Evolutionary conservation across 2,113 vertebrate genomes (phyloP), one percentile per base, ranked within the genome.

Genomic region (Heterocephalus glaber): DNA sequence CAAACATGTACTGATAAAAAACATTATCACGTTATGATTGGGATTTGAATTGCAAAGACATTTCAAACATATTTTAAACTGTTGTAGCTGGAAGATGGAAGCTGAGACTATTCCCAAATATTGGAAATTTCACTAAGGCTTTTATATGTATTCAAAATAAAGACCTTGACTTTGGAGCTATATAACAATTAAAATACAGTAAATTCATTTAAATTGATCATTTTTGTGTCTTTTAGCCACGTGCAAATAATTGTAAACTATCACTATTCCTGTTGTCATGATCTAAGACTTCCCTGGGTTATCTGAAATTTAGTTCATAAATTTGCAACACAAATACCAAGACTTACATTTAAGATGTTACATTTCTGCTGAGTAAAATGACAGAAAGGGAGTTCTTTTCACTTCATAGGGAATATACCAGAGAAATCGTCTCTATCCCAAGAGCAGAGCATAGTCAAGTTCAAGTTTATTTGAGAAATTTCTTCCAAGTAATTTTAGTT

Each of bases 381-480:
- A 70, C 61, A 17, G 12, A 2, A 54, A 1, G 1, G 3, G 1
- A 19, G 10, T 16, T 24, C 30, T 68, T 24, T 33, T 11, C 58
- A 68, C 44, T 30, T 95, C 28, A 26, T 44, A 4, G 10, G n/a
- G 58, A 89, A 65, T 44, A 80, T 33, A 33, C 26, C 35, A 79
- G 33, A 82, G 33, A 38, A 56, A 86, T 38, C n/a, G 7, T 24
- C 54, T 44, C 7, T 1, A 19, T 74, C 79, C 38, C 41, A 82
- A 56, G 54, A 76, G 82, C 52, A 90, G 3, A 81, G 16, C 5
- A 65, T 3, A 20, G 47, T n/a, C 66, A 76, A 77, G 44, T 70
- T 90, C 66, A 92, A 84, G 35, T 35, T 82, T 58, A 35, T 92
- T 49, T 89, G 61, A 68, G n/a, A 93, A 94, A 89, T 91, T 79